phyloP scores from a whole-genome alignment of 2,797 vertebrate species.

The Poeciliopsis turneri region DNA sequence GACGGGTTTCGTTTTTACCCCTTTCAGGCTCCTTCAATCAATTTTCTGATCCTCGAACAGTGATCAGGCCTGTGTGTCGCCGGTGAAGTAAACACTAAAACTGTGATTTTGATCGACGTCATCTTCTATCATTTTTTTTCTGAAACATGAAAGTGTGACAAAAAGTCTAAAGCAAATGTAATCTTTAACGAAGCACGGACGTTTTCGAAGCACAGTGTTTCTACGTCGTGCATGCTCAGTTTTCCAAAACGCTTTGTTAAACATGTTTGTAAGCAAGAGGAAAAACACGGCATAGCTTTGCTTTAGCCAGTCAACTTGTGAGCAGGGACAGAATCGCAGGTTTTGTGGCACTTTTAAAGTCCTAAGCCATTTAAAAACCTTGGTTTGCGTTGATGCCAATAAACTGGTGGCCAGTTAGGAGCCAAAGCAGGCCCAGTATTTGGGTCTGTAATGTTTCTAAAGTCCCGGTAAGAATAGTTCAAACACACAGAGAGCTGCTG shows the following conservation, averaged over 20 bases:
- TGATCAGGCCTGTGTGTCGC: not conserved
- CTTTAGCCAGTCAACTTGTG: not conserved
- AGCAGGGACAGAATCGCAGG: not conserved
- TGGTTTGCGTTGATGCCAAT: not conserved
- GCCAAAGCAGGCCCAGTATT: not conserved
- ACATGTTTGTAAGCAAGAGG: not conserved
- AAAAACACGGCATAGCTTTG: too few species aligned
- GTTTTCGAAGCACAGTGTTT: not conserved
- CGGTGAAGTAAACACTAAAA: not conserved
- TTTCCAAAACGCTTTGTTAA: not conserved
- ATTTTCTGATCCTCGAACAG: not conserved
- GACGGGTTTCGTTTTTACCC: not conserved
- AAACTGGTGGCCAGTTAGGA: not conserved
- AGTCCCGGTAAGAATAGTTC: not conserved
- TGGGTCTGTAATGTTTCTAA: not conserved
- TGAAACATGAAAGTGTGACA: not conserved
- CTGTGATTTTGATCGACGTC: not conserved
- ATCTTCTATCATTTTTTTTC: too few species aligned
- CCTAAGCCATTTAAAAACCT: not conserved
- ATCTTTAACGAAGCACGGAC: not conserved
- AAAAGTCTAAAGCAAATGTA: not conserved
- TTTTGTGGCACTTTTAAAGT: not conserved
- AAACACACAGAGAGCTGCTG: slow-evolving; percentile 31
- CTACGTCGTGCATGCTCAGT: not conserved
- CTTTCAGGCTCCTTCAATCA: not conserved